phyloP scores from a whole-genome alignment of 2,113 vertebrate species.

The Chamaea fasciata region DNA sequence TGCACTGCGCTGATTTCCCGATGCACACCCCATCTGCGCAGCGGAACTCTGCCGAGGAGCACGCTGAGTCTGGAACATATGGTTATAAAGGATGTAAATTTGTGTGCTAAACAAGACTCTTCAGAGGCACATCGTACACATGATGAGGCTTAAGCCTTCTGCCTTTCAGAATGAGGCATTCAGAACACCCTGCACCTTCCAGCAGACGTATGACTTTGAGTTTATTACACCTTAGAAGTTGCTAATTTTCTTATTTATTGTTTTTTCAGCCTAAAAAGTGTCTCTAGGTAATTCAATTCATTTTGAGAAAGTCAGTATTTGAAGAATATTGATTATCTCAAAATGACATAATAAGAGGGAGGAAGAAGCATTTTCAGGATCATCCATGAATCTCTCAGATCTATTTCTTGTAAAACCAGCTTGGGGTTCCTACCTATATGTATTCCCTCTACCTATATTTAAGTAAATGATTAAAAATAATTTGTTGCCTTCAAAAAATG shows the following conservation, averaged over 20 bases:
- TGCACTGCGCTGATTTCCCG: conserved; percentile 86
- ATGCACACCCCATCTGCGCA: conserved; percentile 90
- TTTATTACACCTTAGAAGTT: neutral
- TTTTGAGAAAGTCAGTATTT: neutral
- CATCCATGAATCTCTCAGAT: neutral
- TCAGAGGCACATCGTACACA: neutral
- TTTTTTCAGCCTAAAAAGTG: neutral
- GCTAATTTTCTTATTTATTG: neutral
- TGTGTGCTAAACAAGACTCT: neutral
- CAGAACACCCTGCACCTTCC: neutral
- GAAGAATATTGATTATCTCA: too few relatives aligned
- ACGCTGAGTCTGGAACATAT: conserved; percentile 78
- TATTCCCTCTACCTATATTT: neutral
- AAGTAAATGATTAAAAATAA: neutral
- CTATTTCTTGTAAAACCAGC: neutral
- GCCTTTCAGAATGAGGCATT: neutral
- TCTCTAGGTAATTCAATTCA: neutral
- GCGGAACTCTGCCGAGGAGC: conserved; percentile 81
- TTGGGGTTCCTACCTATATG: neutral
- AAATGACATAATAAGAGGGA: neutral
- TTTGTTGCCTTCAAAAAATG: neutral
- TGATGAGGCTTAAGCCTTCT: neutral
- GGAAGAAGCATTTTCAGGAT: neutral
- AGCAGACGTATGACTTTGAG: neutral
- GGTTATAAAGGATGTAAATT: neutral